Base-by-base conservation (phyloP, 2,888 invertebrate species). In the Microchrysa polita region DNA sequence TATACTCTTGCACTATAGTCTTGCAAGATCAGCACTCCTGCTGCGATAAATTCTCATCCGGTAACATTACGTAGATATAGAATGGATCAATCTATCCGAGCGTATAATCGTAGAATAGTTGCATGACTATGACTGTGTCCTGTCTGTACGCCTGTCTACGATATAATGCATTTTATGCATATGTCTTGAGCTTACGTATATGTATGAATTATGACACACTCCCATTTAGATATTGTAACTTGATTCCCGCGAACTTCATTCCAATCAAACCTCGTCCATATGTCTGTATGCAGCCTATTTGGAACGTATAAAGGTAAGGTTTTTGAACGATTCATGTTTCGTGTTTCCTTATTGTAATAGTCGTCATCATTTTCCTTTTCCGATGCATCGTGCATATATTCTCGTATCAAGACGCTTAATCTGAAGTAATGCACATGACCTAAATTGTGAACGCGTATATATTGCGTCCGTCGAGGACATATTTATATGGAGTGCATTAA, bases 351-450 rank as follows among this genome's bases (percentile, higher is more conserved):
- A n/a, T n/a, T n/a, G n/a, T n/a, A n/a, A n/a, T n/a, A n/a, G n/a
- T n/a, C n/a, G n/a, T n/a, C n/a, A n/a, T n/a, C 55, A 20, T 61
- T 67, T 52, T 27, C 52, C 52, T 55, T 69, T 57, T 55, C 48
- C n/a, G 18, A 23, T 42, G 48, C 27, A 23, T 40, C 42, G 40
- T n/a, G 40, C 40, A 10, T 55, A 23, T 67, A 27, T 34, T 55
- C 42, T 22, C 57, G 57, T 69, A 69, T 61, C 73, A 61, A 55
- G 23, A 73, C 52, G 63, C 40, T 55, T 73, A 73, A 73, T 73
- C 73, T 67, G 63, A 53, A 73, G 65, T 73, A 73, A 73, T 65
- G 73, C 73, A 73, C 65, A 65, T 73, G 73, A 73, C 73, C 73
- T 23, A 73, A 73, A 73, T 73, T 57, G 55, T 65, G 73, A 65